Percentiles rank a stretch among this genome's conserved stretches.
phyloP scores from a whole-genome alignment of 1,140 invertebrate species.

The Brachionus rotundiformis region DNA sequence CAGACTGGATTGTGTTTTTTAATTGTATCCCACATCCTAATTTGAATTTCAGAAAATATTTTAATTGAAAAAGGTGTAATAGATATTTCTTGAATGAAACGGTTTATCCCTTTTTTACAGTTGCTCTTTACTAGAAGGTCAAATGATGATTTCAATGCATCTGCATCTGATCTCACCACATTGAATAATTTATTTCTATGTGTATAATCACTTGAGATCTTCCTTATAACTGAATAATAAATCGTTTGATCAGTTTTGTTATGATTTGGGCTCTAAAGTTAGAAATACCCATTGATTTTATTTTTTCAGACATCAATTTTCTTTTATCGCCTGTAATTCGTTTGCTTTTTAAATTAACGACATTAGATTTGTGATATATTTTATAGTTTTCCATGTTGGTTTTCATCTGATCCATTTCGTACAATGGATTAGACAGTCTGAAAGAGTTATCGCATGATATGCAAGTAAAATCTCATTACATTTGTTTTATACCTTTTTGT shows the following conservation, averaged over 20 bases:
- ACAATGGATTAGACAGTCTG: too few species aligned
- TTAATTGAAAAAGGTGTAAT: background rate
- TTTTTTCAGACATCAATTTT: background rate
- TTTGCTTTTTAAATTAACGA: background rate
- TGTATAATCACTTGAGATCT: too few species aligned
- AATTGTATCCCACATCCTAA: background rate
- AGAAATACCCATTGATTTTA: background rate
- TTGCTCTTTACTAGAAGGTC: background rate
- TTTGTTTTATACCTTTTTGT: too few species aligned
- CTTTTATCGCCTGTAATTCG: constrained; percentile 2
- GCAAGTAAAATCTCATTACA: too few species aligned
- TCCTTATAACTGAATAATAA: too few species aligned
- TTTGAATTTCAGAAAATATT: background rate
- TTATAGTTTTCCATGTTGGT: too few species aligned
- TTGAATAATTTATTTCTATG: too few species aligned
- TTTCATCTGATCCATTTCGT: too few species aligned
- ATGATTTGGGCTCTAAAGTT: background rate
- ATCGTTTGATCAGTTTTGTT: background rate
- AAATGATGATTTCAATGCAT: background rate
- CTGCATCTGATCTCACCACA: background rate
- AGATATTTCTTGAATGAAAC: background rate
- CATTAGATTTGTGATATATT: background rate
- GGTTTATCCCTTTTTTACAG: background rate
- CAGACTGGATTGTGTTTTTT: background rate
- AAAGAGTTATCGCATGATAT: too few species aligned